Conservation (phyloP, 2,113 vertebrate genomes). For the Perca schrenkii region DNA sequence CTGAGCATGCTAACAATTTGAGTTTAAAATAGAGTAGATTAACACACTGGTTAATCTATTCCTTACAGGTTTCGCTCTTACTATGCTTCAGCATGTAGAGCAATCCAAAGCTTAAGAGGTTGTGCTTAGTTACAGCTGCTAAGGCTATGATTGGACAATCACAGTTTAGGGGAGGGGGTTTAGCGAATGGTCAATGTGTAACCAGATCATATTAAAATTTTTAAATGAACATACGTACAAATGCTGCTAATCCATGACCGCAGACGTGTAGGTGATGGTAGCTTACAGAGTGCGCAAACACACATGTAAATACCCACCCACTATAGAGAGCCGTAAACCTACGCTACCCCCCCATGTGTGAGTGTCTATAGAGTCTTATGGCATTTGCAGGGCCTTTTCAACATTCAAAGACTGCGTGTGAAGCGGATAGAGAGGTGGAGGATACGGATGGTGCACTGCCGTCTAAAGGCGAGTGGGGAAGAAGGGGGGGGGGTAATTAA, state of each 20-base stretch:
- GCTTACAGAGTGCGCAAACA: not conserved
- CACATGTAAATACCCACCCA: not conserved
- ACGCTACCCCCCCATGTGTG: constrained; percentile 27
- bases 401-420: constrained; percentile 68
- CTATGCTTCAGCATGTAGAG: not conserved
- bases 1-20: not conserved
- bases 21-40: not conserved
- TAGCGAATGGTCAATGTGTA: constrained; percentile 5
- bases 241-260: constrained; percentile 43
- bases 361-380: constrained; percentile 62
- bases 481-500: constrained; percentile 83
- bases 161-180: not conserved
- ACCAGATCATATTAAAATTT: constrained; percentile 33
- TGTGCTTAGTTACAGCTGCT: not conserved
- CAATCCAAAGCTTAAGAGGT: not conserved
- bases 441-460: constrained; percentile 71
- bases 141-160: constrained; percentile 4
- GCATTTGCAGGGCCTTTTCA: constrained; percentile 69
- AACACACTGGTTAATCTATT: not conserved
- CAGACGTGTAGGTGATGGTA: constrained; percentile 34
- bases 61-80: not conserved
- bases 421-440: constrained; percentile 70
- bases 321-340: constrained; percentile 21
- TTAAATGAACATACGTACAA: constrained; percentile 1
- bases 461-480: constrained; percentile 54